Evolutionary conservation across 2,888 invertebrate genomes (phyloP), one percentile per base, ranked within the genome.

Genomic region (Anticlea derivata): DNA sequence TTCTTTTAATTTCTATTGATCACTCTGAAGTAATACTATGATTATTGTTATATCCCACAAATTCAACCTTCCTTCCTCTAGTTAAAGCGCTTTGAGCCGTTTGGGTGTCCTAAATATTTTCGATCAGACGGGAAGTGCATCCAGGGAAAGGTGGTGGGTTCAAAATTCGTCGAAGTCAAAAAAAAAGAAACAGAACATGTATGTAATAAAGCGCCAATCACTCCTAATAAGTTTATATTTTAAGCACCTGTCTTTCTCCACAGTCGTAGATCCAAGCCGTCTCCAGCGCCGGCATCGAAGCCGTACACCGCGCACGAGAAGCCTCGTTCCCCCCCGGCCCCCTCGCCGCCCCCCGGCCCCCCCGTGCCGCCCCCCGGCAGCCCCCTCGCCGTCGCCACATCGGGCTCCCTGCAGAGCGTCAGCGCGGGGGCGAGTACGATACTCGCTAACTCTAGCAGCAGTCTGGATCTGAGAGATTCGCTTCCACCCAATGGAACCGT

Each of bases 361-460:
- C 38, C 8, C 50, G 54, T 5, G 23, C 48, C 17, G 43, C 44
- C 48, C 34, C 34, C 43, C 46, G 30, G 44, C 30, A 8, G 48
- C 34, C 52, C 54, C 33, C 40, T 30, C n/a, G 44, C 50, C 26
- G 27, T 20, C 47, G 41, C 70, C 55, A 23, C 61, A 29, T 69
- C 84, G 7, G 92, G 92, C 39, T 91, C 92, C 1, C 78, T 91
- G 68, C 89, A 91, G 65, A 92, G 92, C 63, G 87, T 92, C 52
- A 92, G 91, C 12, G 91, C 92, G 5, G 92, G 92, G 33, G 92
- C 92, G 45, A 92, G 92, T 60, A 92, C 92, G 34, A 93, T 93
- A 48, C 83, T 94, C 30, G 93, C 92, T 10, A 92, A 92, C 52
- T 88, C 89, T 39, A 81, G 73, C 58, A 81, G 80, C 69, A 88